These are phyloP conservation scores for Lamproptera curius DNA, from an alignment of 2,888 invertebrate genomes.

Conservation along the genomic window DNA sequence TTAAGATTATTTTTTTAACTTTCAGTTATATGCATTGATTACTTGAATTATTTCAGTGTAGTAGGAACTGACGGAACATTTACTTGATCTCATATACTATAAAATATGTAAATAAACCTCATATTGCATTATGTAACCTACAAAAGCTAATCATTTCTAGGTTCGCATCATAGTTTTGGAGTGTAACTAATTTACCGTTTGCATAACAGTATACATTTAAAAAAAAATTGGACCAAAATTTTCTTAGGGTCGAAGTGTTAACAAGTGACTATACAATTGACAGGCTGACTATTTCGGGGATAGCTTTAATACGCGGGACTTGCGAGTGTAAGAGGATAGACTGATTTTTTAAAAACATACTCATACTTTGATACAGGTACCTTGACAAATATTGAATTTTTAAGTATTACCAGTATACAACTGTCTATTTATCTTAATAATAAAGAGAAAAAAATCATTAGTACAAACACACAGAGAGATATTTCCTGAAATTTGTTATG, in stretches of 20 bases:
- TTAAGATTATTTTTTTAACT: slow-evolving; percentile 39
- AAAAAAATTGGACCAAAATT: slow-evolving; percentile 59
- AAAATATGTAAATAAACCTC: slow-evolving; percentile 55
- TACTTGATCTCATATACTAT: slow-evolving; percentile 71
- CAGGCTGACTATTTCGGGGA: slow-evolving; percentile 54
- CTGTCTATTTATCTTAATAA: slow-evolving; percentile 15
- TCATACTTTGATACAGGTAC: slow-evolving; percentile 69
- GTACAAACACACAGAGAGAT: slow-evolving; percentile 19
- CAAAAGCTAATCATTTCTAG: slow-evolving; percentile 40
- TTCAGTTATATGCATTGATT: slow-evolving; percentile 40
- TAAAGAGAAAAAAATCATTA: slow-evolving; percentile 14
- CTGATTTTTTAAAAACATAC: slow-evolving; percentile 69
- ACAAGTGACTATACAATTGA: slow-evolving; percentile 43
- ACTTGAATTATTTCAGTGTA: slow-evolving; percentile 44
- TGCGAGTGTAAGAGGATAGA: slow-evolving; percentile 62
- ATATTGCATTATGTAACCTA: slow-evolving; percentile 34
- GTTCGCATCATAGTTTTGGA: slow-evolving; percentile 12
- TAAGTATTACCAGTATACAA: slow-evolving; percentile 9
- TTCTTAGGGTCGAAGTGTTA: slow-evolving; percentile 44
- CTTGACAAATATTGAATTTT: slow-evolving; percentile 48
- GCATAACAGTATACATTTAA: slow-evolving; percentile 26
- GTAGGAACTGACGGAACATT: slow-evolving; percentile 45
- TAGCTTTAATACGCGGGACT: slow-evolving; percentile 68
- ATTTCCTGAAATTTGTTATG: slow-evolving; percentile 16
- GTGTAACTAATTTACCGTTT: slow-evolving; percentile 15